Conservation (phyloP, 2,113 vertebrate genomes). For the Onychostruthus taczanowskii region DNA sequence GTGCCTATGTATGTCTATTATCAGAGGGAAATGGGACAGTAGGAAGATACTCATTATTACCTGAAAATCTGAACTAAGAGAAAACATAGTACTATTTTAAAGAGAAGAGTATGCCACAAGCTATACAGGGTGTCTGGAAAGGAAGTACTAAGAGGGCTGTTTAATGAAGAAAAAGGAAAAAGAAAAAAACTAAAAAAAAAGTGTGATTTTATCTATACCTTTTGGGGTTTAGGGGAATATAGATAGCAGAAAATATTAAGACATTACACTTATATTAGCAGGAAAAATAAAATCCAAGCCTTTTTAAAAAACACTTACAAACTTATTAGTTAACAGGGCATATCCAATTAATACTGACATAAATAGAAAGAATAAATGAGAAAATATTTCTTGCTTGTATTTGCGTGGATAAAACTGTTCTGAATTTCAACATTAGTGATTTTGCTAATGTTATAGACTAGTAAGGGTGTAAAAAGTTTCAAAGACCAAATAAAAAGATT, state of each 20-base stretch:
- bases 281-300: neutral
- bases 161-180: neutral
- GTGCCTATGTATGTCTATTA: neutral
- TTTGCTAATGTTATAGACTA: neutral
- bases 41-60: neutral
- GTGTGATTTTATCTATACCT: neutral
- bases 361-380: neutral
- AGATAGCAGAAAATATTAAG: neutral
- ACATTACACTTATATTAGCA: neutral
- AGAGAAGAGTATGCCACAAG: neutral
- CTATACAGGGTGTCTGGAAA: neutral
- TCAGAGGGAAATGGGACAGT: neutral
- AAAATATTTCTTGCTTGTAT: neutral
- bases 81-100: neutral
- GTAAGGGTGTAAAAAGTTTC: neutral
- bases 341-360: neutral
- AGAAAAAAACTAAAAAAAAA: neutral
- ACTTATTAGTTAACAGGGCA: neutral
- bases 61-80: neutral
- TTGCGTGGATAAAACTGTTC: neutral
- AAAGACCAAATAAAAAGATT: conserved; percentile 9
- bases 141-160: neutral
- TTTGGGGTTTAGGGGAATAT: neutral
- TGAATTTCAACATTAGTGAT: neutral
- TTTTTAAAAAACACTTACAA: neutral